Base-by-base conservation (phyloP, 1,140 invertebrate species). In the Drosophila ogumai region DNA sequence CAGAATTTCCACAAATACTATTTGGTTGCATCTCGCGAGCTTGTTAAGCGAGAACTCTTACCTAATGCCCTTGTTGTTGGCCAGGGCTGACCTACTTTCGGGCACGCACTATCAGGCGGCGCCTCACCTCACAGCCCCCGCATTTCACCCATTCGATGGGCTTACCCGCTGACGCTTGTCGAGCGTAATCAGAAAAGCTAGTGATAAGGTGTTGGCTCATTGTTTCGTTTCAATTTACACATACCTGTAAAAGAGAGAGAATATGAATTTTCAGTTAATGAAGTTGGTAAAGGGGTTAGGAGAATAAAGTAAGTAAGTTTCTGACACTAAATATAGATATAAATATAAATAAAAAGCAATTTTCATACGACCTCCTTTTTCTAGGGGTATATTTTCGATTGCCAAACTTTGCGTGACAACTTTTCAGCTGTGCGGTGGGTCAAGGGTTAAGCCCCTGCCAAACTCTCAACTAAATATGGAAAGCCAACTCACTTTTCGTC, bases 1-100 rank as follows among this genome's bases (percentile, higher is more conserved):
- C 15, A 17, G 41, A 41, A 32, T 68, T 46, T 68, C 25, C 19
- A 9, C 17, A 38, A 43, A n/a, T 47, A 28, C 25, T 28, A 54
- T 36, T 38, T 22, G 28, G 67, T 22, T 47, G 41, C 67, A 69
- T 57, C 64, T 71, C 47, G 28, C 43, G 28, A 22, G 15, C 34
- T 12, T 13, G 50, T 36, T 71, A 36, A n/a, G 36, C 15, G 28
- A 36, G 66, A 77, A 68, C 59, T 65, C 38, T 59, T 47, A 50
- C 47, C 72, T 50, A 50, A 66, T 65, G 72, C 12, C 44, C 52
- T 55, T 67, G 73, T 67, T 55, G 59, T 41, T 66, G 65, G 50
- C 57, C 55, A 49, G 58, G 74, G 25, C 38, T 79, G 61, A 81
- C 78, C 63, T 69, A 80, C 54, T 81, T 80, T 79, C 43, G 5